Conservation (phyloP, 1,140 invertebrate genomes). For the Lasaia peninsularis region DNA sequence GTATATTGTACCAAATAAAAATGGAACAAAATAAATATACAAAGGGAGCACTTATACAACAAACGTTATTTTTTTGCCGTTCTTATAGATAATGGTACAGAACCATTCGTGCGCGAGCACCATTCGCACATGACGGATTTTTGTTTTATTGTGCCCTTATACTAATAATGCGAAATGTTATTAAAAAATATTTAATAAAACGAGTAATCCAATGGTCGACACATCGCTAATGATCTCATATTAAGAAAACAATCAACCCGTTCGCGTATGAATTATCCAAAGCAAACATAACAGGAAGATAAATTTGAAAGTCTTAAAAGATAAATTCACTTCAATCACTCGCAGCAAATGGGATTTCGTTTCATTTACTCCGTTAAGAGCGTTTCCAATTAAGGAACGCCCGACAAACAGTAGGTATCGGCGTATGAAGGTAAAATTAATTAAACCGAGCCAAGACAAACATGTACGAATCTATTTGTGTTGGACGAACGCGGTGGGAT, state of each 20-base stretch:
- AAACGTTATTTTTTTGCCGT: too few species aligned
- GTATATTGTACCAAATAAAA: too few species aligned
- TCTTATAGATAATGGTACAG: too few species aligned
- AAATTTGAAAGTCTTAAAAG: conserved; percentile 75
- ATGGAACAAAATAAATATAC: too few species aligned
- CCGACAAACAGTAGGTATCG: conserved; percentile 71
- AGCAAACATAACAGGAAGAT: conserved; percentile 58
- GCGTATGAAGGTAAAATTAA: conserved; percentile 77
- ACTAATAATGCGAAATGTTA: too few species aligned
- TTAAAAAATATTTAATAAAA: not conserved
- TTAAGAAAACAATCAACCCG: not conserved
- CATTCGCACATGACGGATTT: too few species aligned
- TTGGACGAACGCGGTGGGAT: conserved; percentile 56
- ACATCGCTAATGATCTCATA: not conserved
- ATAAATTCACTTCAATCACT: conserved; percentile 75
- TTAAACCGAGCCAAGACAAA: conserved; percentile 75
- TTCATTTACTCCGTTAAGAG: conserved; percentile 74
- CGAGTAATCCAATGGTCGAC: not conserved
- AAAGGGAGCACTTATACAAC: too few species aligned
- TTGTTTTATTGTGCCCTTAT: too few species aligned
- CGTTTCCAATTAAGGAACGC: conserved; percentile 74
- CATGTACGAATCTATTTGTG: conserved; percentile 73
- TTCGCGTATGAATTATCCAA: conserved; percentile 39
- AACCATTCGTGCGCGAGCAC: too few species aligned
- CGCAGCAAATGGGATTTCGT: conserved; percentile 73